Percentiles rank a stretch among this genome's conserved stretches.
phyloP scores from a whole-genome alignment of 2,888 invertebrate genomes.

The Galerucella pusilla region DNA sequence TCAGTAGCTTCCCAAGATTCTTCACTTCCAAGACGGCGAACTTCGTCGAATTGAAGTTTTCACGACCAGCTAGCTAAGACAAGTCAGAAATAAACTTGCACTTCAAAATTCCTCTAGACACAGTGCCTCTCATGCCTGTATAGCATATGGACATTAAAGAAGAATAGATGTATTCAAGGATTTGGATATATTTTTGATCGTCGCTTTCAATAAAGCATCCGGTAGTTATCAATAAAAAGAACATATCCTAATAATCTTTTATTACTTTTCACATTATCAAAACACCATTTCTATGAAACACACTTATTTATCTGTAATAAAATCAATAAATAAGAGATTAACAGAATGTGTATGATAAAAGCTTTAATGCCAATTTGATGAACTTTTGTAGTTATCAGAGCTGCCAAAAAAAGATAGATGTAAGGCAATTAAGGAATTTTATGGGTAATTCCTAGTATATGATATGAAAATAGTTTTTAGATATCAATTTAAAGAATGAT shows the following conservation, averaged over 20 bases:
- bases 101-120: too few species aligned
- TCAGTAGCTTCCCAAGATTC: too few species aligned
- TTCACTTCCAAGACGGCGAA: too few species aligned
- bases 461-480: slow-evolving; percentile 2
- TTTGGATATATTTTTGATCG: not conserved
- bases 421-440: slow-evolving; percentile 30
- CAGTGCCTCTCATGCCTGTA: too few species aligned
- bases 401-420: slow-evolving; percentile 41
- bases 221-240: not conserved
- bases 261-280: slow-evolving; percentile 3
- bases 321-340: not conserved
- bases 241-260: not conserved
- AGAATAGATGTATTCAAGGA: too few species aligned
- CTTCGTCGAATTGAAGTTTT: too few species aligned
- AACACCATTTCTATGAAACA: slow-evolving; percentile 17
- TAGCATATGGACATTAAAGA: too few species aligned
- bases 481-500: not conserved
- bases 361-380: slow-evolving; percentile 42
- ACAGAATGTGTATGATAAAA: slow-evolving; percentile 20
- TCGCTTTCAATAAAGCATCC: not conserved
- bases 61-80: too few species aligned
- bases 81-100: too few species aligned
- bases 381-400: slow-evolving; percentile 35
- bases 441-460: slow-evolving; percentile 8
- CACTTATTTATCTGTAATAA: slow-evolving; percentile 11